phyloP scores from a whole-genome alignment of 2,888 invertebrate species.

The Lypha dubia region DNA sequence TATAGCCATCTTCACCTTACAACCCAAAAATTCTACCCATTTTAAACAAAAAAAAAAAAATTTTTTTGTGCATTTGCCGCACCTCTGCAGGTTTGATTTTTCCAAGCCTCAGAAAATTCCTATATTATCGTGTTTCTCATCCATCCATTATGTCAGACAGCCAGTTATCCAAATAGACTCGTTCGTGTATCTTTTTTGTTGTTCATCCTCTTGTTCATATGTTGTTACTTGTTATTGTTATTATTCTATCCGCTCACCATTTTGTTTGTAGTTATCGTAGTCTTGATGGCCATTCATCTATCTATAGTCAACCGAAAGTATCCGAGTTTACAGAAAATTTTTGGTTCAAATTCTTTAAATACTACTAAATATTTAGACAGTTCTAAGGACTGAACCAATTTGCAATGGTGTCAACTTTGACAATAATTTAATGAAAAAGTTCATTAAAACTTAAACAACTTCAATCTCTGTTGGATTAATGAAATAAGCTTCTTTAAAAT shows the following conservation, averaged over 20 bases:
- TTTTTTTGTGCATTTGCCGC: conserved; percentile 31
- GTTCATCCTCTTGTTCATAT: conserved; percentile 1
- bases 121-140: conserved; percentile 39
- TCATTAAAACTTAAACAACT: too few species aligned
- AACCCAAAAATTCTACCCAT: conserved; percentile 31
- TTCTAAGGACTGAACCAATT: not conserved
- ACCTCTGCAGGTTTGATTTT: conserved; percentile 48
- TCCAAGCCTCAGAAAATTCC: conserved; percentile 26
- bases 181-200: not conserved
- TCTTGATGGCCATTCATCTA: conserved; percentile 42
- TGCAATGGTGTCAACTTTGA: not conserved
- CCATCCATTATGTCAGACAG: conserved; percentile 24
- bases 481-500: too few species aligned
- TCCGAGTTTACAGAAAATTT: conserved; percentile 43
- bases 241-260: conserved; percentile 38
- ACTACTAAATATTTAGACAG: not conserved
- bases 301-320: conserved; percentile 47
- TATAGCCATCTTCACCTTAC: conserved; percentile 41
- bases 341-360: conserved; percentile 55
- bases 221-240: conserved; percentile 36
- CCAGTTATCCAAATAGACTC: conserved; percentile 29
- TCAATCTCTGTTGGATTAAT: too few species aligned
- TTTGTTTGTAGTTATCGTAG: conserved; percentile 10
- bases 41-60: conserved; percentile 24
- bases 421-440: too few species aligned